These are phyloP conservation scores for Tetraodon nigroviridis DNA, from an alignment of 2,113 vertebrate species.

Conservation along the genomic window DNA sequence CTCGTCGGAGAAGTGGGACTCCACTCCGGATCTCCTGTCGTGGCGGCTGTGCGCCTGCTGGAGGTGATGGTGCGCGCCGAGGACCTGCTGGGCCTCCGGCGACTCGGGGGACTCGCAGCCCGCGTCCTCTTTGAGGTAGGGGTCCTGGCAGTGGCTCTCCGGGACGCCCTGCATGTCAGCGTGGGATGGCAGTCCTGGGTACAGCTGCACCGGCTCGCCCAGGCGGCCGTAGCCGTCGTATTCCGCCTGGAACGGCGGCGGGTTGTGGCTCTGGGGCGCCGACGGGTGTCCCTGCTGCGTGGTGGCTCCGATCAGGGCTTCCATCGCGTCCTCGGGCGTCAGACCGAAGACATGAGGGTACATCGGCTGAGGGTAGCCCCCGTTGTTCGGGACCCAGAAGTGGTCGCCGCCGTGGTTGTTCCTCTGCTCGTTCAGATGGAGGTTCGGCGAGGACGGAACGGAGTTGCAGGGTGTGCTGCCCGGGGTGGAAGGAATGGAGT, in stretches of 20 bases:
- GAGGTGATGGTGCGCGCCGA: slow-evolving; percentile 77
- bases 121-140: slow-evolving; percentile 77
- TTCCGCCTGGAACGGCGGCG: slow-evolving; percentile 79
- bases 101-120: slow-evolving; percentile 76
- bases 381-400: slow-evolving; percentile 92
- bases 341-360: slow-evolving; percentile 90
- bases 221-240: slow-evolving; percentile 73
- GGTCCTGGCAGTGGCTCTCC: slow-evolving; percentile 63
- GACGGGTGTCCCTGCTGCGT: slow-evolving; percentile 74
- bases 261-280: slow-evolving; percentile 81
- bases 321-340: slow-evolving; percentile 94
- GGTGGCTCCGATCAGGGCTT: slow-evolving; percentile 88
- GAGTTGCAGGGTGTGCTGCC: slow-evolving; percentile 97
- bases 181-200: slow-evolving; percentile 64
- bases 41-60: slow-evolving; percentile 74
- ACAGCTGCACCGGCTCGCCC: slow-evolving; percentile 67
- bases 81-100: slow-evolving; percentile 64
- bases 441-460: slow-evolving; percentile 92
- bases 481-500: slow-evolving; percentile 94
- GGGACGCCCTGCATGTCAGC: slow-evolving; percentile 75
- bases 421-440: slow-evolving; percentile 88
- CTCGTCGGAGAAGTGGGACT: slow-evolving; percentile 90
- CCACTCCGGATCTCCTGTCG: slow-evolving; percentile 65
- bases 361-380: slow-evolving; percentile 90
- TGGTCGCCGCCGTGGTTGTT: slow-evolving; percentile 87